Evolutionary conservation across 1,140 invertebrate species (phyloP), one percentile per base, ranked within the genome.

Genomic region (Pararge aegeria): DNA sequence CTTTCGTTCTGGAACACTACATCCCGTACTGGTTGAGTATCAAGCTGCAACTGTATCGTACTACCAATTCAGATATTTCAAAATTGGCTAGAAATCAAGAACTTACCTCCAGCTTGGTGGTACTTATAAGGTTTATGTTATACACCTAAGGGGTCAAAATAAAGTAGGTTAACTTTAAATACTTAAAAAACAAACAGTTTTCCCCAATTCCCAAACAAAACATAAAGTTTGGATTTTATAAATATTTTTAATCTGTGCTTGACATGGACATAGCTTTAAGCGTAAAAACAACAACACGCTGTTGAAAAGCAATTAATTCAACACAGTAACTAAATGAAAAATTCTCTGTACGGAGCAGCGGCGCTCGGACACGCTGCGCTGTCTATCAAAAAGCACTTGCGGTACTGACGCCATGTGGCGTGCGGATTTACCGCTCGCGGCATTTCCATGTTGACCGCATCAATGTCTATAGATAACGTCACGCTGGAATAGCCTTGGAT

Each of bases 381-480:
- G 78, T 81, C 78, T 78, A 79, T 82, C 76, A 79, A 78, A 82
- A 78, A 70, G 75, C 74, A 81, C 74, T 81, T 79, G 78, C 61
- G 76, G 78, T 69, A 38, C 51, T 67, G 55, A 64, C 66, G 66
- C 78, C 75, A 74, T 75, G 74, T 73, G 73, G 71, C 64, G 55
- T 66, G 59, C 64, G 67, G 78, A 78, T 77, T 78, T 75, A 81
- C 74, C 73, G 71, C 73, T 60, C 61, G 69, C 66, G 71, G 75
- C 69, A 73, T 69, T 73, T 73, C 55, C 73, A 73, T 77, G 70
- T 70, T 70, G 67, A 66, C 77, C 75, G 56, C 70, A 66, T 68
- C 72, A 56, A 46, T 57, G 27, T 29, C 27, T 9, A 42, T 29
- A 53, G 49, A 57, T 52, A 46, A 40, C 13, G 19, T 29, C 56